Evolutionary conservation across 1,140 invertebrate species (phyloP).

Genomic region (Dendroctonus ponderosae): DNA sequence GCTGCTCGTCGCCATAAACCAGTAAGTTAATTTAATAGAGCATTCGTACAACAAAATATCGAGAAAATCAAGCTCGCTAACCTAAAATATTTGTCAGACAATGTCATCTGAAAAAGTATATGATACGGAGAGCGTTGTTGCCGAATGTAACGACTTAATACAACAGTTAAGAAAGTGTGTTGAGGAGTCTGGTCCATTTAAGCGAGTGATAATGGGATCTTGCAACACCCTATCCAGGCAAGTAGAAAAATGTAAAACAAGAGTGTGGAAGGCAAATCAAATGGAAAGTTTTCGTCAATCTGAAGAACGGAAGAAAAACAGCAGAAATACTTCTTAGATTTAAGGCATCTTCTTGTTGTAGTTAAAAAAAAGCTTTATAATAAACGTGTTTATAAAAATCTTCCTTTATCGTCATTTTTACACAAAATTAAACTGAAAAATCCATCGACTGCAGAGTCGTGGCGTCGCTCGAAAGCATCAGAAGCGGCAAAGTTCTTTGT

Average conservation of each 20-base stretch:
- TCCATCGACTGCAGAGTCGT: not conserved
- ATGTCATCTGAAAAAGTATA: not conserved
- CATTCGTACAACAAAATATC: too few species aligned
- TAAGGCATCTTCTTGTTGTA: not conserved
- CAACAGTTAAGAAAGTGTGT: not conserved
- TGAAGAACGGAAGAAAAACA: not conserved
- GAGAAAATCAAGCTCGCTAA: too few species aligned
- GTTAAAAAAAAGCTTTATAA: not conserved
- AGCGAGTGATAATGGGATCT: not conserved
- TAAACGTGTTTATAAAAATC: too few species aligned
- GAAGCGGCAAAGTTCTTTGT: constrained; percentile 10
- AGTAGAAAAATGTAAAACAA: not conserved
- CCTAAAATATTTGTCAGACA: not conserved
- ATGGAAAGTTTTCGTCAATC: not conserved
- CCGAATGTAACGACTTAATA: not conserved
- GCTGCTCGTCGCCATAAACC: too few species aligned
- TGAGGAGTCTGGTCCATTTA: not conserved
- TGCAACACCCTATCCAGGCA: not conserved
- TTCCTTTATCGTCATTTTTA: constrained; percentile 1
- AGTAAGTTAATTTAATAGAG: too few species aligned
- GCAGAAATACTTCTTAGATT: not conserved
- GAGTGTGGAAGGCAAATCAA: not conserved
- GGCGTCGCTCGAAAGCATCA: not conserved
- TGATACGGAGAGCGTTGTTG: not conserved
- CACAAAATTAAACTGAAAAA: constrained; percentile 14